Base-by-base conservation (phyloP, 1,140 invertebrate genomes). In the Cyclina sinensis region DNA sequence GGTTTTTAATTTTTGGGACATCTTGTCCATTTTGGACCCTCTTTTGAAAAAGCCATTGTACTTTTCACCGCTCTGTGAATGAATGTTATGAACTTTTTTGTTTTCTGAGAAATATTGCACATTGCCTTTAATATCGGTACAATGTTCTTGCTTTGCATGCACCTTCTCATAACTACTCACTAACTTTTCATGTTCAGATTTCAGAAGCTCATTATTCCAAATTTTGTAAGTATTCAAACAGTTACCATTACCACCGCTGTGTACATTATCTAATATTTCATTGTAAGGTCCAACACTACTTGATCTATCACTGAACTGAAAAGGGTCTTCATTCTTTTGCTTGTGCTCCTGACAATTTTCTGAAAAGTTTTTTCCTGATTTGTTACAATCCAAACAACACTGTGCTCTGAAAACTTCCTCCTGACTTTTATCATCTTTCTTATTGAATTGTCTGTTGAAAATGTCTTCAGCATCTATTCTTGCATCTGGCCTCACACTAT, bases 371-470 rank as follows among this genome's bases (percentile, higher is more conserved):
- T 88, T 68, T 7, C 90, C 90, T 24, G 82, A 16, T 48, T 88
- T 86, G 35, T 84, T 73, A 92, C 91, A 90, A 37, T 86, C 86
- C 14, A 37, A 43, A 79, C 90, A 90, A 76, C 86, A 91, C 5
- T n/a, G 14, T 18, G 65, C 35, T 70, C 37, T 70, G 1, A 35
- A 37, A 4, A 37, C 18, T 5, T 62, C 21, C 4, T 11, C 37
- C 32, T 3, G 2, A 70, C 7, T 70, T 16, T 70, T 70, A 62
- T 62, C 27, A 7, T 62, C 57, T 62, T 27, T 27, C 14, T 62
- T 24, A 62, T 27, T 11, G 4, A 62, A 11, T 9, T 62, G 9
- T 7, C 24, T 35, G 27, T 70, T 1, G 35, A 70, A 70, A 35
- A 1, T 18, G 14, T 70, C 21, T 70, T 70, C 21, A 70, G 3